Conservation (phyloP, 1,140 invertebrate species). For the Eulimnadia texana region DNA sequence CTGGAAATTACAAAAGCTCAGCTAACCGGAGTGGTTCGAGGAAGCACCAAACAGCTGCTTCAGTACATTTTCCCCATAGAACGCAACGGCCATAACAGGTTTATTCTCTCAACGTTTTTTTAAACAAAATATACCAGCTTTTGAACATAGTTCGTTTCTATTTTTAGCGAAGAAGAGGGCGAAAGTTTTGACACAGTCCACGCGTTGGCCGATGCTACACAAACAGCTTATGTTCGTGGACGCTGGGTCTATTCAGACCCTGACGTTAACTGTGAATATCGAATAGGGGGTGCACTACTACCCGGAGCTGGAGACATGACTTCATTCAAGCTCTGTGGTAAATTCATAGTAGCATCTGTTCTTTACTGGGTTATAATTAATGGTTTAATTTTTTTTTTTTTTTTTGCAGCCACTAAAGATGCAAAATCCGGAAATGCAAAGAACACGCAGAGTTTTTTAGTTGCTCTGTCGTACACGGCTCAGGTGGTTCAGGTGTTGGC, state of each 20-base stretch:
- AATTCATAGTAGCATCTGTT: background rate
- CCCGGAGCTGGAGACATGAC: slow-evolving; percentile 50
- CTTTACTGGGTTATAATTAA: slow-evolving; percentile 49
- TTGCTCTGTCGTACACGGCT: slow-evolving; percentile 61
- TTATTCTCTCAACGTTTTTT: slow-evolving; percentile 19
- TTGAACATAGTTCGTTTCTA: slow-evolving; percentile 11
- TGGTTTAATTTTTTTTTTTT: slow-evolving; percentile 1
- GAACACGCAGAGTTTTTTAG: slow-evolving; percentile 25
- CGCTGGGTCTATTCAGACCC: slow-evolving; percentile 52
- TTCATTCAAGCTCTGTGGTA: background rate
- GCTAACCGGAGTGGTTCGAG: slow-evolving; percentile 43
- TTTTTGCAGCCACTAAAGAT: slow-evolving; percentile 5
- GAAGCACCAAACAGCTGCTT: slow-evolving; percentile 48
- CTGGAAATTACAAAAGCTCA: slow-evolving; percentile 20
- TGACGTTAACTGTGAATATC: slow-evolving; percentile 50
- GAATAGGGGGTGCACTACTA: slow-evolving; percentile 55
- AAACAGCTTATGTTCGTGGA: slow-evolving; percentile 54
- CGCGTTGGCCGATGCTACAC: slow-evolving; percentile 56
- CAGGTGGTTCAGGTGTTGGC: slow-evolving; percentile 65
- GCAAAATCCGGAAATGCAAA: background rate
- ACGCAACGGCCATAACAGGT: slow-evolving; percentile 17
- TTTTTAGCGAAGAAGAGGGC: slow-evolving; percentile 29
- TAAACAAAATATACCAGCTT: slow-evolving; percentile 15
- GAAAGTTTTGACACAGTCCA: slow-evolving; percentile 38
- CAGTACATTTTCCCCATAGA: slow-evolving; percentile 60